Evolutionary conservation across 2,797 vertebrate genomes (phyloP).

Genomic region (Cirrhinus mrigala): DNA sequence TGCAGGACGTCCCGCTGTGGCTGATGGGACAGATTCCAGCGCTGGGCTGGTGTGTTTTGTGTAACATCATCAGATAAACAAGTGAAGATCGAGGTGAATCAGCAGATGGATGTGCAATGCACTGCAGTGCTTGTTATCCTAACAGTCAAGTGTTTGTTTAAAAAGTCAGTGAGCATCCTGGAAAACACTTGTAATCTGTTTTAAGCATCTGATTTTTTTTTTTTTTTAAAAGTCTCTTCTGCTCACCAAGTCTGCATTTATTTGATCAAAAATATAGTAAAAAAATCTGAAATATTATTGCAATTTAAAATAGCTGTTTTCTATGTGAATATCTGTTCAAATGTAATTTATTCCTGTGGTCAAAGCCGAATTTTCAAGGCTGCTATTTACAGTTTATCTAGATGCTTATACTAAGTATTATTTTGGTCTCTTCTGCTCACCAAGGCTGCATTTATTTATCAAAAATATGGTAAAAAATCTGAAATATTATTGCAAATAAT

Average conservation of each 20-base stretch:
- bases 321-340: too few relatives aligned
- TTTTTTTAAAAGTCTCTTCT: not conserved
- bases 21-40: slow-evolving; percentile 54
- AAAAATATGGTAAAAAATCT: too few relatives aligned
- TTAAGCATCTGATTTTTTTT: not conserved
- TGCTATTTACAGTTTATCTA: too few relatives aligned
- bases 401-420: too few relatives aligned
- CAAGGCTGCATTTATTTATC: too few relatives aligned
- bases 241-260: not conserved
- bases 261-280: too few relatives aligned
- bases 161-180: not conserved
- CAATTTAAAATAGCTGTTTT: not conserved
- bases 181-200: not conserved
- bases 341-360: too few relatives aligned
- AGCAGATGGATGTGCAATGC: not conserved
- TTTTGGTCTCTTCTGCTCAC: too few relatives aligned
- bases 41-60: not conserved
- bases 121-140: not conserved
- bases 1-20: slow-evolving; percentile 5
- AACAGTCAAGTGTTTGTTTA: not conserved
- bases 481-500: too few relatives aligned
- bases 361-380: too few relatives aligned
- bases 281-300: not conserved
- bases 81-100: not conserved
- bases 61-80: not conserved